Evolutionary conservation across 2,888 invertebrate genomes (phyloP).

Genomic region (Caenorhabditis sinica): DNA sequence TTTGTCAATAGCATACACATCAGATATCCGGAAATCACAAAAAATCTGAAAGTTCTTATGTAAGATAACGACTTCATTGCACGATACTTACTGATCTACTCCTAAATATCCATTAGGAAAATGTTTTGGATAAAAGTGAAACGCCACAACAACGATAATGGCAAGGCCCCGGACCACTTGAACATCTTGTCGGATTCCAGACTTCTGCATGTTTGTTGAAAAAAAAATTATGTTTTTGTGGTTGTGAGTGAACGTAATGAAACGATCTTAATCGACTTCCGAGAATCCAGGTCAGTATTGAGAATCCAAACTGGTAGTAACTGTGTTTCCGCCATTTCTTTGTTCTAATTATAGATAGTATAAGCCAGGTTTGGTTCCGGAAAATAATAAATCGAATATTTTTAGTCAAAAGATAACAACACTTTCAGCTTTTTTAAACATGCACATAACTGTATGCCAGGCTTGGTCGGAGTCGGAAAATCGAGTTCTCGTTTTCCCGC

Average conservation of each 20-base stretch:
- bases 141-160: constrained; percentile 31
- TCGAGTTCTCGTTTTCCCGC: too few relatives aligned
- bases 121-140: constrained; percentile 37
- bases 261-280: background rate
- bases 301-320: too few relatives aligned
- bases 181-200: constrained; percentile 29
- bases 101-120: constrained; percentile 51
- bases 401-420: too few relatives aligned
- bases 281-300: too few relatives aligned
- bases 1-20: constrained; percentile 33
- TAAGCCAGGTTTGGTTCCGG: too few relatives aligned
- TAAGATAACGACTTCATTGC: background rate
- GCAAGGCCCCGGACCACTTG: constrained; percentile 43
- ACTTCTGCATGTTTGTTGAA: background rate
- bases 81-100: constrained; percentile 41
- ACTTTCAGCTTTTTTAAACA: too few relatives aligned
- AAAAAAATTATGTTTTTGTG: background rate
- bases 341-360: too few relatives aligned
- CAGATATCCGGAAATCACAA: constrained; percentile 42
- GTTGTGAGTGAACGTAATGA: too few relatives aligned
- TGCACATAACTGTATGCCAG: too few relatives aligned
- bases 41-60: constrained; percentile 31
- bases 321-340: too few relatives aligned
- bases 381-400: too few relatives aligned
- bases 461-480: too few relatives aligned